phyloP scores from a whole-genome alignment of 2,797 vertebrate species.

The Zenarchopterus dispar region DNA sequence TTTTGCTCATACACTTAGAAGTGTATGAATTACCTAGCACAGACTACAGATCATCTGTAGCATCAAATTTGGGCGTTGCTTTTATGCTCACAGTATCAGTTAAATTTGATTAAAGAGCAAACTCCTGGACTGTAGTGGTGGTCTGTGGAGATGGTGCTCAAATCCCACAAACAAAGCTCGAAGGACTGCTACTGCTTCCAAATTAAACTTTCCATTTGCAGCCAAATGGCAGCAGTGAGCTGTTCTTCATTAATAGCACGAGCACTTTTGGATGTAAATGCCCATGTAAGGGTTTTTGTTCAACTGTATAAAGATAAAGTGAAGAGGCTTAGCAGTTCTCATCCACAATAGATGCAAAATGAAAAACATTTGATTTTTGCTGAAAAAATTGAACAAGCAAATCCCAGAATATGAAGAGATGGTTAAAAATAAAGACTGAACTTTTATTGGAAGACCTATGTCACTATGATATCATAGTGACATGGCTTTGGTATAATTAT shows the following conservation, averaged over 20 bases:
- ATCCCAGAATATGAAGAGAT: constrained; percentile 26
- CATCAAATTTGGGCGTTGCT: not conserved
- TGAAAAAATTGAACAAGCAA: constrained; percentile 18
- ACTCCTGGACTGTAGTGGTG: not conserved
- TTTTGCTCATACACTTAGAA: not conserved
- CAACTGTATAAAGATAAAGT: too few species aligned
- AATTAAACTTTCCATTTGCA: too few species aligned
- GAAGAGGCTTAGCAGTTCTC: not conserved
- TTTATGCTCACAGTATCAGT: not conserved
- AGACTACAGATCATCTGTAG: not conserved
- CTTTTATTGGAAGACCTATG: not conserved
- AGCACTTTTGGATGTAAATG: too few species aligned
- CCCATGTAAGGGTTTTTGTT: too few species aligned
- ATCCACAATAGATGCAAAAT: constrained; percentile 13
- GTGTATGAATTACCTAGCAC: not conserved
- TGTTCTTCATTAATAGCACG: too few species aligned
- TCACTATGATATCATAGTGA: constrained; percentile 18
- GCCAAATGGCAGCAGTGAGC: too few species aligned
- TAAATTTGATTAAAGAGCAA: not conserved
- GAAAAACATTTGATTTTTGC: constrained; percentile 49
- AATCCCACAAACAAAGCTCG: too few species aligned
- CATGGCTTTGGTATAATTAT: constrained; percentile 13
- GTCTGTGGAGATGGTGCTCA: not conserved
- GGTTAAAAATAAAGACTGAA: constrained; percentile 16
- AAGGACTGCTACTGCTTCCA: too few species aligned